phyloP scores from a whole-genome alignment of 1,140 invertebrate species.

The Tenebrio molitor region DNA sequence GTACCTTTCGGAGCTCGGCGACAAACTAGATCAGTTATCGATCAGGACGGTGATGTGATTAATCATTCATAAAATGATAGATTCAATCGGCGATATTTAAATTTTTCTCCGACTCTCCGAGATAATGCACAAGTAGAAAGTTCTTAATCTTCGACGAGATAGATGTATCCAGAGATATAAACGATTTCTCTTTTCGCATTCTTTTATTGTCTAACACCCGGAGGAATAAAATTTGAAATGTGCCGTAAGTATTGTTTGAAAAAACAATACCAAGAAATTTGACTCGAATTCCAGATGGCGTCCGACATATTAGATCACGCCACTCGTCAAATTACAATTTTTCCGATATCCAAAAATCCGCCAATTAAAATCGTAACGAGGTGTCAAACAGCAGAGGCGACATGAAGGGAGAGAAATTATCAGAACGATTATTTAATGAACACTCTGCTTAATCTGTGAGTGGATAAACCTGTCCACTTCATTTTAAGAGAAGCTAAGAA shows the following conservation, averaged over 20 bases:
- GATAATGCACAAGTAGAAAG: slow-evolving; percentile 28
- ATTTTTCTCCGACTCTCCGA: slow-evolving; percentile 13
- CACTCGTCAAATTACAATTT: too few species aligned
- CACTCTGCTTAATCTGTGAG: too few species aligned
- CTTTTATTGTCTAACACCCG: slow-evolving; percentile 16
- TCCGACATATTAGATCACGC: too few species aligned
- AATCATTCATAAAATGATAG: slow-evolving; percentile 9
- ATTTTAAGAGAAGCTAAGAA: too few species aligned
- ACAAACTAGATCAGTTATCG: slow-evolving; percentile 20
- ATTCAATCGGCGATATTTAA: slow-evolving; percentile 20
- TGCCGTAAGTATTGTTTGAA: slow-evolving; percentile 19
- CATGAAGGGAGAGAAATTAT: too few species aligned
- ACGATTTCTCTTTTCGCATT: slow-evolving; percentile 34
- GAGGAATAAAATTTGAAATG: slow-evolving; percentile 17
- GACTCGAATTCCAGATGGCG: too few species aligned
- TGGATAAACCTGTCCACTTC: too few species aligned
- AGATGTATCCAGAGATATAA: slow-evolving; percentile 24
- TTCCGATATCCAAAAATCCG: too few species aligned
- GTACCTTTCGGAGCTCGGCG: slow-evolving; percentile 2
- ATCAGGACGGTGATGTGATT: not conserved
- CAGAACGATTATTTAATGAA: too few species aligned
- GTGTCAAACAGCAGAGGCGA: too few species aligned
- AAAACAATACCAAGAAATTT: not conserved
- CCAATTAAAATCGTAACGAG: too few species aligned
- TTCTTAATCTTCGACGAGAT: slow-evolving; percentile 25